Percentiles rank a stretch among this genome's conserved stretches.
Conservation (phyloP, 2,888 invertebrate genomes). For the Cataglyphis rosenhaueri region DNA sequence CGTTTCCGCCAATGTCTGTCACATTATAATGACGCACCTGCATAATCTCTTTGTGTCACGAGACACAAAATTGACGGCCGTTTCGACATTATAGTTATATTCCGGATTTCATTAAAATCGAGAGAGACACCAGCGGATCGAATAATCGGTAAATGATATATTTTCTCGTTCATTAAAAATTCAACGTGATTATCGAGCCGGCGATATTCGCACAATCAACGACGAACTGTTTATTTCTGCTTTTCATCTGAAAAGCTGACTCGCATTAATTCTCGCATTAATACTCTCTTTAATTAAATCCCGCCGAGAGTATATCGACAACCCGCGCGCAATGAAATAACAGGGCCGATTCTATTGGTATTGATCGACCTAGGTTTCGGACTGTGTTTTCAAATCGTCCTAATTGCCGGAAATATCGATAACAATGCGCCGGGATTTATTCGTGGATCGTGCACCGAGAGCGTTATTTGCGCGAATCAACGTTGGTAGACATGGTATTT, state of each 20-base stretch:
- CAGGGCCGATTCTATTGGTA: conserved; percentile 26
- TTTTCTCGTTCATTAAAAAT: conserved; percentile 70
- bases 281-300: conserved; percentile 70
- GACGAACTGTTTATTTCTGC: conserved; percentile 69
- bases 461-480: conserved; percentile 36
- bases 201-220: conserved; percentile 66
- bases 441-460: conserved; percentile 25
- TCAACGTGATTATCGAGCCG: conserved; percentile 61
- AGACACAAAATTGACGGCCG: conserved; percentile 66
- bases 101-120: conserved; percentile 62
- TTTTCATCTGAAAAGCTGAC: conserved; percentile 46
- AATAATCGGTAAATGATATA: conserved; percentile 60
- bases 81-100: conserved; percentile 65
- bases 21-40: conserved; percentile 66
- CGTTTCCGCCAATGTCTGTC: conserved; percentile 44
- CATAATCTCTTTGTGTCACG: conserved; percentile 60
- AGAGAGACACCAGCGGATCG: conserved; percentile 5
- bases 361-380: conserved; percentile 55
- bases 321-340: conserved; percentile 35
- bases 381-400: conserved; percentile 66
- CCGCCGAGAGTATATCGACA: conserved; percentile 20
- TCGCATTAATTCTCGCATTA: conserved; percentile 71
- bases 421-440: conserved; percentile 65
- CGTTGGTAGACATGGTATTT: conserved; percentile 49
- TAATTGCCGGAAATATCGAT: conserved; percentile 63